Percentiles rank a stretch among this genome's conserved stretches.
These are phyloP conservation scores for Schrankia costaestrigalis DNA, from an alignment of 2,888 invertebrate species.

Conservation along the genomic window DNA sequence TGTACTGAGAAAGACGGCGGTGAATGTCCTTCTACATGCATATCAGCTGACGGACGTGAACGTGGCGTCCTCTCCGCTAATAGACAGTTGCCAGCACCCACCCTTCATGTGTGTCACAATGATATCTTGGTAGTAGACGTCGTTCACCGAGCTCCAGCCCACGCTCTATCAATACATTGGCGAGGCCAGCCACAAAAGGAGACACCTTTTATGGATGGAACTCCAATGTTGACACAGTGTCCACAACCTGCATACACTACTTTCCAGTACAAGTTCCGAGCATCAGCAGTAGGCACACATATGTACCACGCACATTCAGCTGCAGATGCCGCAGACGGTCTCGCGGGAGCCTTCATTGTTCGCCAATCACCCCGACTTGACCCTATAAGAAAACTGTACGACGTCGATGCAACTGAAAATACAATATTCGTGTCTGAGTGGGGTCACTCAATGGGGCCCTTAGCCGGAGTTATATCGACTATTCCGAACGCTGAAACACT, in stretches of 20 bases:
- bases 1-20: conserved; percentile 81
- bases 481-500: conserved; percentile 74
- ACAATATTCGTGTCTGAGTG: conserved; percentile 86
- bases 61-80: conserved; percentile 85
- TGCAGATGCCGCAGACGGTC: conserved; percentile 84
- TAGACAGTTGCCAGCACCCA: conserved; percentile 82
- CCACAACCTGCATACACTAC: conserved; percentile 87
- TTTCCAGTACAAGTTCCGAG: conserved; percentile 89
- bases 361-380: conserved; percentile 83
- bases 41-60: conserved; percentile 83
- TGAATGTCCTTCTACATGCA: conserved; percentile 83
- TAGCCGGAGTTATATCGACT: conserved; percentile 64
- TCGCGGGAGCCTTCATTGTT: conserved; percentile 86
- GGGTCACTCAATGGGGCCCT: conserved; percentile 80
- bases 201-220: conserved; percentile 89
- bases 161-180: conserved; percentile 89
- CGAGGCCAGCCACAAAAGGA: conserved; percentile 86
- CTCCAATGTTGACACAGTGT: conserved; percentile 89
- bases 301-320: conserved; percentile 88
- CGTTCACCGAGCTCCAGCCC: conserved; percentile 85
- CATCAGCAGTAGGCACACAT: conserved; percentile 85
- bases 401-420: conserved; percentile 85
- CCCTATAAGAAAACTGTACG: conserved; percentile 83
- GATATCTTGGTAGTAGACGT: conserved; percentile 89
- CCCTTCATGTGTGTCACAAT: conserved; percentile 85